Percentiles rank a stretch among this genome's conserved stretches.
Evolutionary conservation across 2,113 vertebrate species (phyloP).

Genomic region (Hiodon tergisus): DNA sequence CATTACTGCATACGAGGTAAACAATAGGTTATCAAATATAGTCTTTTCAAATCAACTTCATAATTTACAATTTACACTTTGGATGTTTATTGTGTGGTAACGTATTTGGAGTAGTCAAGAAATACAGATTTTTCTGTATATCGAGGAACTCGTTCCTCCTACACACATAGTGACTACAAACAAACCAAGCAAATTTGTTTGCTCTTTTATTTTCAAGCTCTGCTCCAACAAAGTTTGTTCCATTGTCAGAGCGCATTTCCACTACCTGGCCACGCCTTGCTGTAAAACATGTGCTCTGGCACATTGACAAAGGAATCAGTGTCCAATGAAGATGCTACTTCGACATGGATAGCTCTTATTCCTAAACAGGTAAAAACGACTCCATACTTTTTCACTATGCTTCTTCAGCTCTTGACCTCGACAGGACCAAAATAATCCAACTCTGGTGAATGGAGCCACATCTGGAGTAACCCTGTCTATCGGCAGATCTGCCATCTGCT

Average conservation of each 20-base stretch:
- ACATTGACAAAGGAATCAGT: slow-evolving; percentile 24
- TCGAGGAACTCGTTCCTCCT: no score
- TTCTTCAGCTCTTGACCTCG: slow-evolving; percentile 10
- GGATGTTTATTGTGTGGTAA: no score
- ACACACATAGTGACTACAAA: no score
- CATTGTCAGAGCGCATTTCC: slow-evolving; percentile 18
- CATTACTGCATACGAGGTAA: no score
- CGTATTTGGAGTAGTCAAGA: no score
- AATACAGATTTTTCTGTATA: no score
- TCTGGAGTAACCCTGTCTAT: not conserved
- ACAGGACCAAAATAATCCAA: not conserved
- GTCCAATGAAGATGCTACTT: slow-evolving; percentile 18
- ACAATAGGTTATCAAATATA: no score
- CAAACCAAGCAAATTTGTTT: no score
- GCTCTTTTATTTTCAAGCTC: not conserved
- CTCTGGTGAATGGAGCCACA: not conserved
- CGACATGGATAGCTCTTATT: slow-evolving; percentile 3
- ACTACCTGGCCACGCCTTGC: slow-evolving; percentile 1
- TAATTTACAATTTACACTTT: no score
- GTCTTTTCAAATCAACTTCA: no score
- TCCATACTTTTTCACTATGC: slow-evolving; percentile 18
- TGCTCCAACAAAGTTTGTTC: slow-evolving; percentile 17
- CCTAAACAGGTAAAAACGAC: slow-evolving; percentile 23
- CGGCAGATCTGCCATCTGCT: slow-evolving; percentile 1
- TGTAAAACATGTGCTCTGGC: slow-evolving; percentile 8